Percentiles rank a stretch among this genome's conserved stretches.
Conservation (phyloP, 2,113 vertebrate species). For the Mobula birostris region DNA sequence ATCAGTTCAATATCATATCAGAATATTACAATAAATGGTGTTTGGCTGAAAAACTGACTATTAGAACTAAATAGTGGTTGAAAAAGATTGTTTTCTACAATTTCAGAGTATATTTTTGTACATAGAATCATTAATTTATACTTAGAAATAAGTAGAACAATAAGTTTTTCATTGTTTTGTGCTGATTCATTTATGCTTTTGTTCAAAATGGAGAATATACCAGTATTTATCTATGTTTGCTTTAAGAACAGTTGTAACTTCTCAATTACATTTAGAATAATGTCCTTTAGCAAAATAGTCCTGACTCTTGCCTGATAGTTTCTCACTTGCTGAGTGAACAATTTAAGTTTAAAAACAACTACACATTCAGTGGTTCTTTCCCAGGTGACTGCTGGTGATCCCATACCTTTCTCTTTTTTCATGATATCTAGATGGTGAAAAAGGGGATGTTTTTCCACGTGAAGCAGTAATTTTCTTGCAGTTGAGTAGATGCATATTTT, state of each 20-base stretch:
- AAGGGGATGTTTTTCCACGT: too few relatives aligned
- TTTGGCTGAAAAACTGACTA: not conserved
- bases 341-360: too few relatives aligned
- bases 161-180: not conserved
- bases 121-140: not conserved
- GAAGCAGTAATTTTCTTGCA: too few relatives aligned
- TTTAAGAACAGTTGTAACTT: not conserved
- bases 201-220: not conserved
- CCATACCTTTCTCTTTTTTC: too few relatives aligned
- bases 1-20: not conserved
- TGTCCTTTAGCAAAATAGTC: too few relatives aligned
- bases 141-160: not conserved
- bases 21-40: not conserved
- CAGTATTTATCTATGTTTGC: not conserved
- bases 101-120: not conserved
- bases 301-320: too few relatives aligned
- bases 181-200: not conserved
- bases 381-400: too few relatives aligned
- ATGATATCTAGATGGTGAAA: too few relatives aligned
- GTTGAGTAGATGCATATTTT: too few relatives aligned
- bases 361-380: too few relatives aligned
- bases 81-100: not conserved
- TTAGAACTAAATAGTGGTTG: too few relatives aligned
- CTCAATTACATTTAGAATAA: not conserved
- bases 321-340: too few relatives aligned